Evolutionary conservation across 2,797 vertebrate species (phyloP), one percentile per base, ranked within the genome.

Genomic region (Pseudotriccus pelzelni): DNA sequence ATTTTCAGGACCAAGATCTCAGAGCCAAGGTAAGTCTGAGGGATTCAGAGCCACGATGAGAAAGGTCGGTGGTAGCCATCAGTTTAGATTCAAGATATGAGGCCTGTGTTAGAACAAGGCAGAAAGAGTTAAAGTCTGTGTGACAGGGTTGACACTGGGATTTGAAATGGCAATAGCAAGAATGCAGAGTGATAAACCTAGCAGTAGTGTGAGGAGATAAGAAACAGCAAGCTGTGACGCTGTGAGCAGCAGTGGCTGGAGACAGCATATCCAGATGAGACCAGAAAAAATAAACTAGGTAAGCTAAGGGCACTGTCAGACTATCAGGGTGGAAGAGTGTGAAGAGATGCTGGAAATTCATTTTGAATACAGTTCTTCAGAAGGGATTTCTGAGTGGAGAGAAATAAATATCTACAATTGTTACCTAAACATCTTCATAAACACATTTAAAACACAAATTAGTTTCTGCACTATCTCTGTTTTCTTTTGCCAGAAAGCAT

Each of bases 241-340:
- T 67, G 24, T 67, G 52, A 84, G 52, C 55, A 90, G 49, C 39
- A 44, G 41, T 79, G 74, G 74, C 70, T 93, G 74, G 53, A 90
- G 44, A 28, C n/a, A 52, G 41, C 5, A 1, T 49, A 66, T 55
- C 28, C 49, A 49, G 60, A 55, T 79, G 34, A 84, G 55, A 73
- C 25, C 39, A 66, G 41, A 52, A 81, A 78, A 93, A 77, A 53
- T 11, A 53, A 13, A 62, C 28, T 32, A 81, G 58, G 47, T 80
- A 28, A 75, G 17, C 49, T 80, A 59, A 69, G 49, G 80, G 66
- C 53, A 19, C 19, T 47, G 0, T 67, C 59, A 64, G 69, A 69
- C 36, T 78, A 3, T 41, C 41, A 70, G 28, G 23, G 8, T 82
- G 28, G 56, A 75, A 79, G 47, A 43, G 8, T 79, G 50, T 77